Evolutionary conservation across 2,113 vertebrate genomes (phyloP), one percentile per base, ranked within the genome.

Genomic region (Verasper variegatus): DNA sequence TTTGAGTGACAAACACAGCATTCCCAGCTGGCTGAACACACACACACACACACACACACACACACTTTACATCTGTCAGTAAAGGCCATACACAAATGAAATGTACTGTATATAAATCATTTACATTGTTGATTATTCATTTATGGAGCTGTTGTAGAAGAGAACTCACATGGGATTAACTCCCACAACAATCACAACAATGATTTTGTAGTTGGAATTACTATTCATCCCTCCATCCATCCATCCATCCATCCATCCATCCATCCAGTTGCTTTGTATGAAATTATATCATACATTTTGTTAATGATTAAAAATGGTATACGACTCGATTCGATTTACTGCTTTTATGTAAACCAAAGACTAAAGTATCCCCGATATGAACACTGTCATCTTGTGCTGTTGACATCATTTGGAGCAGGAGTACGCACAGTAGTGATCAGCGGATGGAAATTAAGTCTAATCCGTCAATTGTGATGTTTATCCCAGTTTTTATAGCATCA

Each of bases 61-160:
- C 76, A 73, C 31, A 1, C 47, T 47, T 59, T 60, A 20, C 35
- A 71, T 78, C 52, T 68, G 52, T 67, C 69, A 60, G 20, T 74
- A 21, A 42, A 21, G 40, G 51, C 7, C 35, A 54, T 68, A 67
- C 56, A 58, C 35, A 76, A 42, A 79, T 45, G 26, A 78, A 67
- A 17, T 72, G 69, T 59, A 75, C 37, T 72, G 69, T 59, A 75
- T 45, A 68, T 64, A 57, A 81, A 56, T 78, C 58, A 74, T 83
- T 80, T 59, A 35, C 68, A 74, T 76, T 61, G 37, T 42, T 47
- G 65, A 69, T 65, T 42, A 80, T 45, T 85, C 51, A 68, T 68
- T 58, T 31, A 9, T 14, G 56, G 45, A 20, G 59, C 52, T 45
- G 62, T 15, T 62, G 60, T 64, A 69, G n/a, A 51, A 74, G 11